These are phyloP conservation scores for Rhinophrynus dorsalis DNA, from an alignment of 2,797 vertebrate species.

Conservation along the genomic window DNA sequence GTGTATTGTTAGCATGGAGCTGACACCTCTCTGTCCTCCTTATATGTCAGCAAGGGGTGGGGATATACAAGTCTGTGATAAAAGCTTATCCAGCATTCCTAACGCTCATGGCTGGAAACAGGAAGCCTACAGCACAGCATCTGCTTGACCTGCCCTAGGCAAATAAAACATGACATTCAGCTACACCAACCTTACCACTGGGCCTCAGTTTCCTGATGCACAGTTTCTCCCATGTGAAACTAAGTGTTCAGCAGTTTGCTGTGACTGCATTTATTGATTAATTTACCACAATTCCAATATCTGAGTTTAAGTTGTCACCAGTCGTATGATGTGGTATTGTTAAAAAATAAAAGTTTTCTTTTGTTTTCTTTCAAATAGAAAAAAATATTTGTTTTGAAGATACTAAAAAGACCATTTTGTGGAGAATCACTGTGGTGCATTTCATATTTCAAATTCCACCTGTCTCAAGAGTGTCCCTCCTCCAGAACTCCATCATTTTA, in stretches of 20 bases:
- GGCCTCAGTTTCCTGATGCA: constrained; percentile 21
- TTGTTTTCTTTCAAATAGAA: too few species aligned
- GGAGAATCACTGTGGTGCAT: too few species aligned
- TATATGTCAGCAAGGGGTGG: neutral
- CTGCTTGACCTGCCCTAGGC: constrained; percentile 37
- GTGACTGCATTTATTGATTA: neutral
- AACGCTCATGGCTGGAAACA: constrained; percentile 25
- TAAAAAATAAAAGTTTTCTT: neutral
- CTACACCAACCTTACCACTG: constrained; percentile 7
- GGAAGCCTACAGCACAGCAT: constrained; percentile 34
- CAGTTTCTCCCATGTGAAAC: neutral
- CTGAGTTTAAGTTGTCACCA: neutral
- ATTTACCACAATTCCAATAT: neutral
- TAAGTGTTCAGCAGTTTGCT: neutral
- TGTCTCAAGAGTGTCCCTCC: too few species aligned
- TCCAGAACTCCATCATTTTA: too few species aligned
- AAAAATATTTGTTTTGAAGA: too few species aligned
- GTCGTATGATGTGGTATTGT: neutral
- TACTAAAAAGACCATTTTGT: too few species aligned
- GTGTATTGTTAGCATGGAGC: neutral
- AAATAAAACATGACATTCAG: constrained; percentile 27
- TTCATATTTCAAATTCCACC: too few species aligned
- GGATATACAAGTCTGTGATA: neutral
- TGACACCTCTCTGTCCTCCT: constrained; percentile 10
- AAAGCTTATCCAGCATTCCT: constrained; percentile 14